Evolutionary conservation across 2,113 vertebrate species (phyloP), one percentile per base, ranked within the genome.

Genomic region (Prionailurus bengalensis): DNA sequence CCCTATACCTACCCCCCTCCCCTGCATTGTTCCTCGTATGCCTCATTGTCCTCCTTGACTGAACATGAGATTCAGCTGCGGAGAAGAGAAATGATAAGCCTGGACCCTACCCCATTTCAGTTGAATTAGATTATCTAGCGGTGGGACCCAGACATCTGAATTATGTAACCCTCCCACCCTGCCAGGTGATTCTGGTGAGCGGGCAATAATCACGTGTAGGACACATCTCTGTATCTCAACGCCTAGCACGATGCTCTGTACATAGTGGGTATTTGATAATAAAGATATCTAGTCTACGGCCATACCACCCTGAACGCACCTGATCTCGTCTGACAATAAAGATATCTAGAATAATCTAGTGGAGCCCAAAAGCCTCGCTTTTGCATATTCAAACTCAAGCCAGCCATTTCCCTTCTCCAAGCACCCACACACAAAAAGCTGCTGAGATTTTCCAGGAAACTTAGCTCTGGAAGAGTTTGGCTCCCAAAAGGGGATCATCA

Each of bases 311-410:
- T 36, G 36, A 36, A 36, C 36, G 36, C 36, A 36, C 36, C 36
- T 36, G 36, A 36, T 36, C 36, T 36, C 36, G 36, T 36, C 36
- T 10, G 39, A 15, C 51, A 51, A 15, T 55, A 51, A 63, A 73
- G 74, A 70, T 95, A 90, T 93, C 61, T 95, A 76, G 92, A 87
- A 80, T 51, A 82, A 91, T 3, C 81, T 36, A n/a, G 29, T 15
- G 13, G 33, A 27, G 71, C 51, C 61, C 85, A 33, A 55, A 84
- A 68, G 48, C 15, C 21, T 91, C 39, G 14, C 2, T 17, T 94
- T 80, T 94, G 33, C 68, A 65, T 33, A 71, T 96, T 84, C 31
- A 42, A 65, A 93, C 63, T 84, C 39, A 84, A 80, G 33, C 7
- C 74, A 84, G 53, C 2, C 14, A 12, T 27, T 71, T 91, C 48